phyloP scores from a whole-genome alignment of 1,140 invertebrate genomes.

The Zaprionus gabonicus region DNA sequence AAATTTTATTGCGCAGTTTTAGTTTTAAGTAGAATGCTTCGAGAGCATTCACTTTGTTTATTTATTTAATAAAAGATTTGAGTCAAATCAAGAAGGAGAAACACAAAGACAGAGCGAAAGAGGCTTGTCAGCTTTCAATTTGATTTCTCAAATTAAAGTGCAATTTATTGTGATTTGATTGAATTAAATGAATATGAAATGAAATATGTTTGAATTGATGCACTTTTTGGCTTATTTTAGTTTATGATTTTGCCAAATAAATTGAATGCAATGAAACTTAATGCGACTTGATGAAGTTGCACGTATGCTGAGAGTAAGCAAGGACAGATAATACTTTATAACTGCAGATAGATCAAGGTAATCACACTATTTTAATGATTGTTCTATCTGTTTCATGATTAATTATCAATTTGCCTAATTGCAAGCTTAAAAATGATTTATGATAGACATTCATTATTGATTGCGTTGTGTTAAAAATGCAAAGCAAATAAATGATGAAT shows the following conservation, averaged over 20 bases:
- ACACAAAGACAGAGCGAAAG: not conserved
- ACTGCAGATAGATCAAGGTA: not conserved
- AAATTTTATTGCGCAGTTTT: not conserved
- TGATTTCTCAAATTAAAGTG: constrained; percentile 1
- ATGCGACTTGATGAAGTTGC: not conserved
- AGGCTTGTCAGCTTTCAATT: not conserved
- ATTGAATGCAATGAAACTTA: not conserved
- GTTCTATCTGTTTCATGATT: not conserved
- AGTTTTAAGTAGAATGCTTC: not conserved
- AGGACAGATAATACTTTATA: not conserved
- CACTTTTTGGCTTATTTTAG: not conserved
- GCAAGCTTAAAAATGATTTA: not conserved
- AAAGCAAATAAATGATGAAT: not conserved
- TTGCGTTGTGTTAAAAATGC: not conserved
- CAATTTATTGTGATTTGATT: constrained; percentile 10
- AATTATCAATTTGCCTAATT: not conserved
- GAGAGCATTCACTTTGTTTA: not conserved
- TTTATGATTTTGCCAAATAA: not conserved
- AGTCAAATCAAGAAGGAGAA: not conserved
- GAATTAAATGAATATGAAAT: not conserved
- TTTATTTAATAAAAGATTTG: not conserved
- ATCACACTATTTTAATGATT: not conserved
- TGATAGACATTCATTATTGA: not conserved
- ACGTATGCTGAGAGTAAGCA: not conserved
- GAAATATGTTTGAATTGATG: not conserved